A percentile compares a stretch with the other conserved stretches of the same genome.
Conservation (phyloP, 2,113 vertebrate genomes). For the Emydura subglobosa region DNA sequence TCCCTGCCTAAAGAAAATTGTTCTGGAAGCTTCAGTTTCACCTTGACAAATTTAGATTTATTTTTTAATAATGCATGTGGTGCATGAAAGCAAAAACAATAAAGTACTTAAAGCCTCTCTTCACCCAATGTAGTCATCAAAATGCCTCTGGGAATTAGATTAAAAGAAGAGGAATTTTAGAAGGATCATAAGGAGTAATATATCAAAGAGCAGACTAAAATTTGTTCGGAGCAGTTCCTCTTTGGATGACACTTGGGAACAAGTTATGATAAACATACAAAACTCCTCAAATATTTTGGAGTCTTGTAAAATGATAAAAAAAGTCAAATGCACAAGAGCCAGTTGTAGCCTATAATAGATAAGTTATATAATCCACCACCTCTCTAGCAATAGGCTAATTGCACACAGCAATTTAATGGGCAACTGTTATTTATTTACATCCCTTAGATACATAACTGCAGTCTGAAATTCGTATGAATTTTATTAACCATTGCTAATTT, state of each 20-base stretch:
- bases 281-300: background rate
- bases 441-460: background rate
- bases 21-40: conserved; percentile 22
- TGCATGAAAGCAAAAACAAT: conserved; percentile 46
- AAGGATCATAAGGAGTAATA: conserved; percentile 22
- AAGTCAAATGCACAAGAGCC: background rate
- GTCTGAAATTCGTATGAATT: background rate
- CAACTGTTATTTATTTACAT: background rate
- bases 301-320: background rate
- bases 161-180: conserved; percentile 18
- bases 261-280: background rate
- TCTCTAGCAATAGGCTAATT: background rate
- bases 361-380: background rate
- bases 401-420: background rate
- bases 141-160: conserved; percentile 21
- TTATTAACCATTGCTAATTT: background rate
- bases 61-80: background rate
- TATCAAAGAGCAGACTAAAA: conserved; percentile 26
- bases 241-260: background rate
- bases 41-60: conserved; percentile 18
- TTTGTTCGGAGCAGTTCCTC: background rate
- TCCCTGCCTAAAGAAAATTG: background rate
- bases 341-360: background rate
- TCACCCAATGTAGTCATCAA: conserved; percentile 34
- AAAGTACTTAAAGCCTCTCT: conserved; percentile 45